Conservation (phyloP, 2,888 invertebrate genomes). For the Drosophila pseudotakahashii region DNA sequence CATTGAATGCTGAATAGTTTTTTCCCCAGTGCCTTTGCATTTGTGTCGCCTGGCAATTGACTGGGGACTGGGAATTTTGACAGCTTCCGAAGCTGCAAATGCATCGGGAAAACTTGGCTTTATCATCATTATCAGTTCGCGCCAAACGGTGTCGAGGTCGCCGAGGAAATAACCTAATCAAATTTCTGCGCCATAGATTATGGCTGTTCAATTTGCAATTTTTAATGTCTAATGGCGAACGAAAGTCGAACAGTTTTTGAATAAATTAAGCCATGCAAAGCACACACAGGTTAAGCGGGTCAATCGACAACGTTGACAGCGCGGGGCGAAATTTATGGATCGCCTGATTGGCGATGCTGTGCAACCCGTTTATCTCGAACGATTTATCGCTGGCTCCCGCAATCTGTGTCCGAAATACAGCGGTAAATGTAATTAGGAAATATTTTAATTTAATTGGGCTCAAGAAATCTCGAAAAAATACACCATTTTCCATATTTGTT, state of each 20-base stretch:
- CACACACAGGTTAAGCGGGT: constrained; percentile 25
- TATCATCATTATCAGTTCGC: constrained; percentile 3
- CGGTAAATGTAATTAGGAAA: background rate
- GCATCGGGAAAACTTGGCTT: constrained; percentile 23
- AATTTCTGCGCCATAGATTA: constrained; percentile 24
- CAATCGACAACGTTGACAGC: constrained; percentile 19
- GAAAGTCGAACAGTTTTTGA: constrained; percentile 48
- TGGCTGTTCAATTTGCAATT: constrained; percentile 1
- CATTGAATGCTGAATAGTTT: background rate
- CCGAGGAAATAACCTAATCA: constrained; percentile 19
- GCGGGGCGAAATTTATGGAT: constrained; percentile 7
- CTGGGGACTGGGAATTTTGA: constrained; percentile 19
- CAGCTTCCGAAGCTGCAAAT: background rate
- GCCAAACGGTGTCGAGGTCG: constrained; percentile 38
- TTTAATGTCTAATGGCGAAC: constrained; percentile 2
- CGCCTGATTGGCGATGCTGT: constrained; percentile 14
- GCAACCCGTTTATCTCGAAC: constrained; percentile 10
- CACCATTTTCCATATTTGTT: too few relatives aligned
- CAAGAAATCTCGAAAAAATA: background rate
- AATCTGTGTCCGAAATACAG: background rate
- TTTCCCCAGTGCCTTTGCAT: background rate
- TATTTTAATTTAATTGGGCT: background rate
- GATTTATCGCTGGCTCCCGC: constrained; percentile 5
- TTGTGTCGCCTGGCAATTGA: constrained; percentile 11
- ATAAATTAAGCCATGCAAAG: constrained; percentile 33